These are phyloP conservation scores for Melanocharis versteri DNA, from an alignment of 2,113 vertebrate genomes.

Conservation along the genomic window DNA sequence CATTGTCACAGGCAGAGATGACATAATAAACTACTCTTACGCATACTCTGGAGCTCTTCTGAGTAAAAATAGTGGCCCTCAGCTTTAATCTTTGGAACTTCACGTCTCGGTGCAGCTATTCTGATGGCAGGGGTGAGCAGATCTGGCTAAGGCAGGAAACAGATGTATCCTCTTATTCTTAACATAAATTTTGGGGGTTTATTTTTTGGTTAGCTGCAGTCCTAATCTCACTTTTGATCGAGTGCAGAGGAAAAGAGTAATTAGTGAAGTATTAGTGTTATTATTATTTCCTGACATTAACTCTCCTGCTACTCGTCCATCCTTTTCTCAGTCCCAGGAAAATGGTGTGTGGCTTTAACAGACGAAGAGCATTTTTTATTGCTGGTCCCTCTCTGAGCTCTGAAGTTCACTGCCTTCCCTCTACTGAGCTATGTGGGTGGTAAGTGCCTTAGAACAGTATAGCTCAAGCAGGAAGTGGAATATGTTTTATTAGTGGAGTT, in stretches of 20 bases:
- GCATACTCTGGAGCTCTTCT: neutral
- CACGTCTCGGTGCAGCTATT: conserved; percentile 1
- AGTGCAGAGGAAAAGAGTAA: conserved; percentile 78
- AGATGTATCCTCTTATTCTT: conserved; percentile 78
- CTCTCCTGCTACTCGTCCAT: conserved; percentile 63
- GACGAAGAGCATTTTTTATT: neutral
- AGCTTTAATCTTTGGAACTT: conserved; percentile 61
- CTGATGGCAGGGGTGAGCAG: conserved; percentile 55
- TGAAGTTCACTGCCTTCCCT: neutral
- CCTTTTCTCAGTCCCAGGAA: conserved; percentile 30
- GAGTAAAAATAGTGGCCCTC: conserved; percentile 50
- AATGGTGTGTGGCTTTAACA: neutral
- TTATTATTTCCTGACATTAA: conserved; percentile 80
- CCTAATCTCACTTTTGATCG: conserved; percentile 68
- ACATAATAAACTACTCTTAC: conserved; percentile 22
- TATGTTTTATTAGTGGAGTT: neutral
- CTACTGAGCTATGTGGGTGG: neutral
- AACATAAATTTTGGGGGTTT: conserved; percentile 57
- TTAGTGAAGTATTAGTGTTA: conserved; percentile 77
- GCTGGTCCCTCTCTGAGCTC: neutral
- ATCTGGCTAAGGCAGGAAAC: conserved; percentile 74
- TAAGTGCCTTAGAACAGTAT: neutral
- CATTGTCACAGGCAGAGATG: conserved; percentile 21
- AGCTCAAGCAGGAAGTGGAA: neutral
- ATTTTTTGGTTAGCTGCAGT: conserved; percentile 56